Evolutionary conservation across 2,113 vertebrate genomes (phyloP).

Genomic region (Desmodus rotundus): DNA sequence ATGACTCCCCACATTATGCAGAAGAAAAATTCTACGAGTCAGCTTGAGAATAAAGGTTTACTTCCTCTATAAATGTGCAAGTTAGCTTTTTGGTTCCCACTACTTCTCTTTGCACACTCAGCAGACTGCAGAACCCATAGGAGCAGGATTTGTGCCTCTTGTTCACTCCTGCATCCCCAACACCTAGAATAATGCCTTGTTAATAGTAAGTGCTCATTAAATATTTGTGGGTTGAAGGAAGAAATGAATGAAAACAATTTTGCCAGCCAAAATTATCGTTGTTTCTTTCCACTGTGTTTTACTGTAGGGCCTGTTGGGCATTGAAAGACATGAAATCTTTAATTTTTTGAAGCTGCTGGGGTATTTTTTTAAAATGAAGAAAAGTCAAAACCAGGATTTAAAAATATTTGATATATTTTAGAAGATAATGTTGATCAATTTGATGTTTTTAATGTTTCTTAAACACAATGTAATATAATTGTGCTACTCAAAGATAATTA

Average conservation of each 20-base stretch:
- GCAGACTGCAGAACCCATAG: background rate
- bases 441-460: background rate
- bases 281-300: background rate
- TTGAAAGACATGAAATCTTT: background rate
- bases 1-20: background rate
- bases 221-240: background rate
- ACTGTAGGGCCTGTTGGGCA: background rate
- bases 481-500: background rate
- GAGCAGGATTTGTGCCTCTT: background rate
- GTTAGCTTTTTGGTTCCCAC: background rate
- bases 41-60: background rate
- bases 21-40: background rate
- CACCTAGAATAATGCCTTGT: background rate
- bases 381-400: background rate
- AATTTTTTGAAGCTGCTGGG: background rate
- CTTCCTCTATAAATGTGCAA: background rate
- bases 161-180: background rate
- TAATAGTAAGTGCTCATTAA: background rate
- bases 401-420: conserved; percentile 2
- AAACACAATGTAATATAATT: background rate
- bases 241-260: background rate
- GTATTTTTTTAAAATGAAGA: background rate
- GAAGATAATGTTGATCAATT: background rate
- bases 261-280: background rate
- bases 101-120: background rate